These are phyloP conservation scores for Zhengitettix transpicula DNA, from an alignment of 2,888 invertebrate species.

Conservation along the genomic window DNA sequence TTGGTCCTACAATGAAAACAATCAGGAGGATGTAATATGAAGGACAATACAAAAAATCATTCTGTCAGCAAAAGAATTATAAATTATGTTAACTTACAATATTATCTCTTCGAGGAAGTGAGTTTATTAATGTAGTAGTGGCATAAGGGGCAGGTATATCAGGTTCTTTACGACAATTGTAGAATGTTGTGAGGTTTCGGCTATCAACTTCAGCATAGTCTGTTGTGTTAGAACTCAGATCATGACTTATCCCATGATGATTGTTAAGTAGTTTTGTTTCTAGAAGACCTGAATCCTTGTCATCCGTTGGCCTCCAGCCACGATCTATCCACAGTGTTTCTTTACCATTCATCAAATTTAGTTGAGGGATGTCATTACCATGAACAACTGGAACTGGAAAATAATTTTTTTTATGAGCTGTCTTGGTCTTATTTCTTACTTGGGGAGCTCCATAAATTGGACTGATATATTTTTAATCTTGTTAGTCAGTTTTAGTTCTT, in stretches of 20 bases:
- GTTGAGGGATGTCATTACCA: constrained; percentile 28
- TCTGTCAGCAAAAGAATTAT: too few species aligned
- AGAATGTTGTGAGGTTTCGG: constrained; percentile 51
- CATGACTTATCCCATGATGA: constrained; percentile 21
- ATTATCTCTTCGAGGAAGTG: constrained; percentile 17
- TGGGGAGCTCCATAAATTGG: too few species aligned
- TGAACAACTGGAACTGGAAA: constrained; percentile 27
- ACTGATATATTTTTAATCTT: too few species aligned
- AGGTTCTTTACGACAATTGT: constrained; percentile 43
- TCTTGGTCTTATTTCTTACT: too few species aligned
- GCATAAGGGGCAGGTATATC: constrained; percentile 58
- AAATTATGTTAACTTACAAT: background rate
- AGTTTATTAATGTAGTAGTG: constrained; percentile 49
- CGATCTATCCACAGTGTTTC: constrained; percentile 53
- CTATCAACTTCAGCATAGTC: constrained; percentile 49
- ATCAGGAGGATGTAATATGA: too few species aligned
- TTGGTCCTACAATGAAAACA: too few species aligned
- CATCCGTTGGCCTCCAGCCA: constrained; percentile 43
- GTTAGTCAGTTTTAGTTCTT: too few species aligned
- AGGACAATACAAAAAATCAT: too few species aligned
- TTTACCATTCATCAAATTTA: constrained; percentile 28
- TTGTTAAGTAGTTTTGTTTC: constrained; percentile 40
- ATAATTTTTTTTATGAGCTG: background rate
- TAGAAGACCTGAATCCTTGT: constrained; percentile 36
- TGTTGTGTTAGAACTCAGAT: constrained; percentile 25